Conservation (phyloP, 2,888 invertebrate genomes). For the Syrista parreyssii region DNA sequence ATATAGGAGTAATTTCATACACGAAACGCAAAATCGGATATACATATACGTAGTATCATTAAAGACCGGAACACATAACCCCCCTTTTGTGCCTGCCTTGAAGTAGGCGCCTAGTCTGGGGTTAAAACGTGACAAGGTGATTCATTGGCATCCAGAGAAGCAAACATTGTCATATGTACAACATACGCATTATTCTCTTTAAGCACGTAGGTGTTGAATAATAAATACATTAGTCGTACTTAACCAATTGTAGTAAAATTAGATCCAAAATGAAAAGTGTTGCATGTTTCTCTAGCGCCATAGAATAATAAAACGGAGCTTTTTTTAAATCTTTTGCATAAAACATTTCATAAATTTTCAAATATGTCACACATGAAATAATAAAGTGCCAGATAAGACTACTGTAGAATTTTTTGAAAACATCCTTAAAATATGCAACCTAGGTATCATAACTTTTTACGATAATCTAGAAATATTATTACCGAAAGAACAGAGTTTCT, state of each 20-base stretch:
- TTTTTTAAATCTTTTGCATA: not conserved
- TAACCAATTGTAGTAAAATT: not conserved
- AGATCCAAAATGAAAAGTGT: not conserved
- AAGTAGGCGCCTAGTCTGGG: no score
- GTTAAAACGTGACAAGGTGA: not conserved
- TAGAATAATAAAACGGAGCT: not conserved
- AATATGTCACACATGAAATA: not conserved
- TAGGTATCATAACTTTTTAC: not conserved
- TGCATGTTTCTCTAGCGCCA: not conserved
- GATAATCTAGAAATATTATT: slow-evolving; percentile 14
- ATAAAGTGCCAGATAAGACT: not conserved
- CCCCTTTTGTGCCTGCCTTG: no score
- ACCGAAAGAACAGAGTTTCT: slow-evolving; percentile 62
- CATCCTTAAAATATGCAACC: not conserved
- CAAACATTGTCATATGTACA: no score
- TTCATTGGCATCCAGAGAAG: no score
- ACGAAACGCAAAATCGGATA: not conserved
- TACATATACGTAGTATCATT: not conserved
- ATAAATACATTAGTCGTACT: not conserved
- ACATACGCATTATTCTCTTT: not conserved
- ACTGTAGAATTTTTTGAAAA: not conserved
- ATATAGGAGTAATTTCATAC: not conserved
- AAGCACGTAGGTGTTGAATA: not conserved
- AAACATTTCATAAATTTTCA: not conserved
- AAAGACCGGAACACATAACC: not conserved